Evolutionary conservation across 2,113 vertebrate species (phyloP).

Genomic region (Vireo altiloquus): DNA sequence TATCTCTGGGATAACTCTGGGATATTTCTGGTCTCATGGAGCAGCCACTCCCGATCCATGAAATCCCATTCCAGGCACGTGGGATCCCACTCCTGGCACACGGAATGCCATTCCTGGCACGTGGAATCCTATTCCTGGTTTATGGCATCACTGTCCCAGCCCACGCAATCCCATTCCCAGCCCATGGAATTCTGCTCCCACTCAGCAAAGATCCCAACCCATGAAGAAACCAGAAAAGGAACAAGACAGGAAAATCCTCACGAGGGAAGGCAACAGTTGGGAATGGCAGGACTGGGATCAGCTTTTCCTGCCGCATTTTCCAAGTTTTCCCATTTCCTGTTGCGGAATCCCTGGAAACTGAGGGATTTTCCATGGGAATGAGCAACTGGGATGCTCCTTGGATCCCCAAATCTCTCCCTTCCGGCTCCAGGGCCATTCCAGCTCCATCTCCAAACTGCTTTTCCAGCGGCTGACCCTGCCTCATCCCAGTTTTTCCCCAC

Average conservation of each 20-base stretch:
- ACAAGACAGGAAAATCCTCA: neutral
- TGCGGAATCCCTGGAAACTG: accelerated
- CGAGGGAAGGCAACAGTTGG: neutral
- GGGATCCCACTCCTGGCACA: neutral
- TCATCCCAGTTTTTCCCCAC: neutral
- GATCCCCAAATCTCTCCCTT: neutral
- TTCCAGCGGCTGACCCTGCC: too few species aligned
- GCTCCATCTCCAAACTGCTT: neutral
- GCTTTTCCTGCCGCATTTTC: neutral
- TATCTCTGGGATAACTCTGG: neutral
- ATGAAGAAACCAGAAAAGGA: neutral
- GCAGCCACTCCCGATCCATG: neutral
- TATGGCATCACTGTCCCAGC: accelerated
- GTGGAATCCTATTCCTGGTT: neutral
- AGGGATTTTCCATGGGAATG: neutral
- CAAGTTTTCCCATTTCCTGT: neutral
- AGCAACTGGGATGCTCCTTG: neutral
- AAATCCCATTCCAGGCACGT: too few species aligned
- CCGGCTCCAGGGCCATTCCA: neutral
- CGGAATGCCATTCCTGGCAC: neutral
- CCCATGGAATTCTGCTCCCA: too few species aligned
- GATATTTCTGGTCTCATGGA: neutral
- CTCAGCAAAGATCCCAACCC: neutral
- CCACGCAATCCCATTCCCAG: neutral
- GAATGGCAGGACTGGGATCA: neutral